Base-by-base conservation (phyloP, 2,888 invertebrate species). In the Habroteleia sp. region DNA sequence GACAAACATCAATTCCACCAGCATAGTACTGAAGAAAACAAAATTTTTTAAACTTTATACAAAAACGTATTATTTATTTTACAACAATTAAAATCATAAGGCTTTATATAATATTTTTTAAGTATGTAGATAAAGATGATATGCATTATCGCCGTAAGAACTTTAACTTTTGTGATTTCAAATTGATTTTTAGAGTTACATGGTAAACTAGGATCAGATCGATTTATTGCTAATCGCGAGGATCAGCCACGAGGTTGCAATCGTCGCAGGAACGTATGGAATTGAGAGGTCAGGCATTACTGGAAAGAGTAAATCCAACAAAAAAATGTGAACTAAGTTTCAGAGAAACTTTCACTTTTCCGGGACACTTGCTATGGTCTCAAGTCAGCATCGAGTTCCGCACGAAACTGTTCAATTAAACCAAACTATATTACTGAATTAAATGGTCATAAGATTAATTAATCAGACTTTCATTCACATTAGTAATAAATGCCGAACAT, bases 341-440 rank as follows among this genome's bases (percentile, higher is more conserved):
- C 54, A 66, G 42, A 46, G 52, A 60, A 66, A 74, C 66, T 74
- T 74, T 74, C 73, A 74, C 73, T 74, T 74, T 74, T 74, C 73
- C 73, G 54, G 73, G 62, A 66, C 66, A 74, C 66, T 66, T 60
- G 73, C 60, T 41, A 20, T 54, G 62, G 35, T 60, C 62, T 50
- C 37, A 16, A 37, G 39, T 33, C 48, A 10, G 7, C 31, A 35
- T 37, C 58, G 39, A 72, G 50, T 73, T 73, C 65, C 46, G 63
- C 33, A 56, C 56, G 48, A 63, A 63, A 63, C 42, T 3, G 33
- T n/a, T 41, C 58, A 68, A 56, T 68, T 56, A 41, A 56, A 54
- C 41, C 29, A 13, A n/a, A 17, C n/a, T 29, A 10, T 11, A 35
- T 16, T 17, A 8, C 27, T 33, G 41, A 16, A 54, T 37, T 52